A percentile compares a stretch with the other conserved stretches of the same genome.
Conservation (phyloP, 2,888 invertebrate species). For the Melanostoma mellinum region DNA sequence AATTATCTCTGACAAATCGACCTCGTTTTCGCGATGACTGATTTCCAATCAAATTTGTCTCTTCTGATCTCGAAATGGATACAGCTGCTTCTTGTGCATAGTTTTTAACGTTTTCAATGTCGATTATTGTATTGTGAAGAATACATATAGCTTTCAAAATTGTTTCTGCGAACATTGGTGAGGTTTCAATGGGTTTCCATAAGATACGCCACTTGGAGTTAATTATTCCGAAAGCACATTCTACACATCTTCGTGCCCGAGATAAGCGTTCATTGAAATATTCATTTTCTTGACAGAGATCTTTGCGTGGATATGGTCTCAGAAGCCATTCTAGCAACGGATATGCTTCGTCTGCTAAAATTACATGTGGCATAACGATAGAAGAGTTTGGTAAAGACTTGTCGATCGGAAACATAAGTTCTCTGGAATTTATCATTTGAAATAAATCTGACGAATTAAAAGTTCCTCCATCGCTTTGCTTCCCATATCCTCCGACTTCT, state of each 20-base stretch:
- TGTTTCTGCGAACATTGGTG: too few species aligned
- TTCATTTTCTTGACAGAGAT: slow-evolving; percentile 28
- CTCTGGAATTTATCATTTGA: slow-evolving; percentile 15
- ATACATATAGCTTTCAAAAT: slow-evolving; percentile 8
- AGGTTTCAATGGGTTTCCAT: slow-evolving; percentile 11
- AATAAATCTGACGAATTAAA: slow-evolving; percentile 38
- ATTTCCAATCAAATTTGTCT: too few species aligned
- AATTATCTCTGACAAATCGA: slow-evolving; percentile 15
- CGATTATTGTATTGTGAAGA: slow-evolving; percentile 15
- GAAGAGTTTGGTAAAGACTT: slow-evolving; percentile 3
- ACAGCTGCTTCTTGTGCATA: slow-evolving; percentile 1
- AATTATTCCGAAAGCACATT: slow-evolving; percentile 53
- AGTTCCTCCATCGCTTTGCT: slow-evolving; percentile 5
- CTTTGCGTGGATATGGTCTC: slow-evolving; percentile 36
- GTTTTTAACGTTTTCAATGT: not conserved
- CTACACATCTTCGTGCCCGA: slow-evolving; percentile 37
- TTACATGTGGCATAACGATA: slow-evolving; percentile 16
- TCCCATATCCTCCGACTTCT: slow-evolving; percentile 6
- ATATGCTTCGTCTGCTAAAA: slow-evolving; percentile 10
- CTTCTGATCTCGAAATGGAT: slow-evolving; percentile 11
- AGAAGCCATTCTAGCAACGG: slow-evolving; percentile 17
- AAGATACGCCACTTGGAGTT: slow-evolving; percentile 13
- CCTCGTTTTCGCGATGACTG: not conserved
- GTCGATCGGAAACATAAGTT: slow-evolving; percentile 5
- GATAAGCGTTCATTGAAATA: slow-evolving; percentile 43